Percentiles rank a stretch among this genome's conserved stretches.
Evolutionary conservation across 1,140 invertebrate genomes (phyloP).

Genomic region (Drosophila sp.): DNA sequence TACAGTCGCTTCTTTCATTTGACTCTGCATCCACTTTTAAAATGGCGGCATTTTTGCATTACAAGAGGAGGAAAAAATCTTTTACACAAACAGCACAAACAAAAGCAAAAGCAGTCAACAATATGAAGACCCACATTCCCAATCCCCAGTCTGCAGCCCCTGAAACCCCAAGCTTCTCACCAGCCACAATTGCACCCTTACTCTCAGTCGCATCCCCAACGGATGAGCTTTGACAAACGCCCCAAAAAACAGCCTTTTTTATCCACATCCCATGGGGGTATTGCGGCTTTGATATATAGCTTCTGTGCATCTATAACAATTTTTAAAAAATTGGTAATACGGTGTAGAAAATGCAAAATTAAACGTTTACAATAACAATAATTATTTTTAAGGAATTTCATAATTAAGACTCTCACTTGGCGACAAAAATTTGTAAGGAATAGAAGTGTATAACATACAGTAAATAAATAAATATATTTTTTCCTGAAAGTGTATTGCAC

Average conservation of each 20-base stretch:
- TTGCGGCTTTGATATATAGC: background rate
- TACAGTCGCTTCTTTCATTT: conserved; percentile 22
- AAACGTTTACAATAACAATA: no score
- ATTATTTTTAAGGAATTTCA: no score
- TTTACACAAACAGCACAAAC: conserved; percentile 74
- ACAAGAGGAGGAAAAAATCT: conserved; percentile 50
- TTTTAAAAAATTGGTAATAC: no score
- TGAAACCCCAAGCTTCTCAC: conserved; percentile 2
- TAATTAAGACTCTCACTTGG: no score
- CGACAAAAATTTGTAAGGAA: no score
- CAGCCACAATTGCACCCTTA: conserved; percentile 13
- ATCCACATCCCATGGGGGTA: conserved; percentile 13
- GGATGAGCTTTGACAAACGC: conserved; percentile 61
- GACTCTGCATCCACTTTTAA: conserved; percentile 56
- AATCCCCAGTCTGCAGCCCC: conserved; percentile 3
- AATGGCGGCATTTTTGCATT: conserved; percentile 73
- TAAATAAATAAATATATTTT: background rate
- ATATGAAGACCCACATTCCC: conserved; percentile 46
- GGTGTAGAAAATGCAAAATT: no score
- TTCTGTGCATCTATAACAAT: no score
- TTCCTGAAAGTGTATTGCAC: background rate
- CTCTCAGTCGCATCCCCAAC: conserved; percentile 26
- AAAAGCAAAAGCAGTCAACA: conserved; percentile 66
- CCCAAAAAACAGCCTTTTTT: conserved; percentile 40
- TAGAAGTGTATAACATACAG: no score